These are phyloP conservation scores for Cyphomyrus discorhynchus DNA, from an alignment of 2,113 vertebrate species.

Conservation along the genomic window DNA sequence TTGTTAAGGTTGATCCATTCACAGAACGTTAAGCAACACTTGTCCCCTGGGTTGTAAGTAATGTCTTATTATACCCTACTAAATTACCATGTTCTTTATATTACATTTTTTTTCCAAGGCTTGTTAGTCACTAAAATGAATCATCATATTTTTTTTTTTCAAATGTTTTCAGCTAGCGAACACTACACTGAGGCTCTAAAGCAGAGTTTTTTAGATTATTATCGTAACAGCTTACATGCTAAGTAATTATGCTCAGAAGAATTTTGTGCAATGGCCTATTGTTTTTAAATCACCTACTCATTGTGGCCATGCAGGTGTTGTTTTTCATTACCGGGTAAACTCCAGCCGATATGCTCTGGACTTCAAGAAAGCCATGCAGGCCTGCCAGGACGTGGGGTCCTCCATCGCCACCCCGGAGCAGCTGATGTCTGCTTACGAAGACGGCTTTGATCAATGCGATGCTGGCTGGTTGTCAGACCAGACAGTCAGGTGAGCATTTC, in stretches of 20 bases:
- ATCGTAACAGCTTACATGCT: neutral
- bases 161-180: neutral
- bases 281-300: neutral
- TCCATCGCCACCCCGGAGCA: conserved; percentile 76
- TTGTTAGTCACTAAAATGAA: neutral
- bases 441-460: conserved; percentile 89
- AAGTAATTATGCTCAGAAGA: neutral
- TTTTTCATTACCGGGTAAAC: conserved; percentile 82
- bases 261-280: neutral
- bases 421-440: conserved; percentile 77
- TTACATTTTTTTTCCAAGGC: neutral
- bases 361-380: conserved; percentile 63
- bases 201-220: neutral
- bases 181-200: neutral
- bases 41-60: neutral
- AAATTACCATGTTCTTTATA: neutral
- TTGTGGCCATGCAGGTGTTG: conserved; percentile 70
- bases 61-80: neutral
- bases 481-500: conserved; percentile 64
- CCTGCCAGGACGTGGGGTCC: conserved; percentile 63
- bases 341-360: conserved; percentile 75
- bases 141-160: neutral
- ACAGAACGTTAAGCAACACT: neutral
- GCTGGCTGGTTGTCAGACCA: conserved; percentile 92
- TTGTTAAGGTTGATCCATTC: neutral